These are phyloP conservation scores for Oriolus oriolus DNA, from an alignment of 2,113 vertebrate species.

Conservation along the genomic window DNA sequence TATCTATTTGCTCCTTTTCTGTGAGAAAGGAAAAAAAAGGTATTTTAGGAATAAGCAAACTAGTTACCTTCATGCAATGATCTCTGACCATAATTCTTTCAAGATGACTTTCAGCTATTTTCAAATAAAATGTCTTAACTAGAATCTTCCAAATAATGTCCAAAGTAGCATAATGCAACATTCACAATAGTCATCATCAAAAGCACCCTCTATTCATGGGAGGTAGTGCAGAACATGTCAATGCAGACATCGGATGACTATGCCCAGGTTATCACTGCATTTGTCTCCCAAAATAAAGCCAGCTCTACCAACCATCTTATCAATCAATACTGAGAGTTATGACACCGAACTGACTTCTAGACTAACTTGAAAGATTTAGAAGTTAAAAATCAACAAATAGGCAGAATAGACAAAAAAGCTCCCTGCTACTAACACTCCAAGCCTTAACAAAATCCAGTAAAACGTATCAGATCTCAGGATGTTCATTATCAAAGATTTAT, in stretches of 20 bases:
- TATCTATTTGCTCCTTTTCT: slow-evolving; percentile 86
- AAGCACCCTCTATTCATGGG: accelerated
- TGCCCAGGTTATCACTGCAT: accelerated
- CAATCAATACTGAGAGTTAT: not conserved
- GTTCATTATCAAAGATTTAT: not conserved
- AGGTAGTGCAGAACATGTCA: not conserved
- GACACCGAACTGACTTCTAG: not conserved
- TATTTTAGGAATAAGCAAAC: not conserved
- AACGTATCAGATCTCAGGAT: not conserved
- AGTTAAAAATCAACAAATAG: not conserved
- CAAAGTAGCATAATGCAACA: not conserved
- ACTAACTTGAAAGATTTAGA: not conserved
- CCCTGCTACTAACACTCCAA: not conserved
- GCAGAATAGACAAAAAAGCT: not conserved
- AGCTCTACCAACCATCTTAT: not conserved
- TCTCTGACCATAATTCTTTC: not conserved
- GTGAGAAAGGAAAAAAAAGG: not conserved
- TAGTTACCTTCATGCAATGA: not conserved
- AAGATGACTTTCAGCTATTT: not conserved
- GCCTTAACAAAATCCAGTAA: not conserved
- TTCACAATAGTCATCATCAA: not conserved
- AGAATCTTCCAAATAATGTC: not conserved
- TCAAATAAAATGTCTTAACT: not conserved
- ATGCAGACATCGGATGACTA: accelerated
- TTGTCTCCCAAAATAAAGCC: not conserved